Base-by-base conservation (phyloP, 1,140 invertebrate genomes). In the Antheraea pernyi region DNA sequence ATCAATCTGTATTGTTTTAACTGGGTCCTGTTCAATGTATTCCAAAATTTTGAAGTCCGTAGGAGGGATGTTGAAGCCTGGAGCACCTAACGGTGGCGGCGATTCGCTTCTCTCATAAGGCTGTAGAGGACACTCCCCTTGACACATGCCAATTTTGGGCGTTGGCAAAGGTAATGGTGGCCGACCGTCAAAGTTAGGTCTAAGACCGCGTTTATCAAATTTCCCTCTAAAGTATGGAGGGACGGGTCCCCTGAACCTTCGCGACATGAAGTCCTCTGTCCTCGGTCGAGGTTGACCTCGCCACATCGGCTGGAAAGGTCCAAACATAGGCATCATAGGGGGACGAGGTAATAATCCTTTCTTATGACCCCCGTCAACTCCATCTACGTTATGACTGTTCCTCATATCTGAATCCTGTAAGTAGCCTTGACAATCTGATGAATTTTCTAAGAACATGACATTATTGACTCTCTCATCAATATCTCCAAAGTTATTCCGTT, bases 1-100 rank as follows among this genome's bases (percentile, higher is more conserved):
- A 84, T 98, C 97, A 67, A 99, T 98, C 53, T 95, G 95, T 36
- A 98, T 98, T n/a, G 95, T 95, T 71, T 95, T 95, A 75, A 95
- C 95, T 0, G 94, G 94, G 78, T 96, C 95, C 67, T 94, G 92
- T 36, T 94, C 91, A 11, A 95, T 95, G 64, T 94, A 94, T 19
- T 96, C 94, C 3, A 96, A 67, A 0, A 95, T 78, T 74, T 89
- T 88, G 13, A 90, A 88, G 85, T 95, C 94, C 0, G 94, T 93
- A 1, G 91, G 86, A 5, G 94, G 94, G 71, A 94, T 93, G 46
- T 85, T 76, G 46, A 81, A 77, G 0, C 82, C 83, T 0, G 83
- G 78, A 19, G 83, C 76, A 22, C 92, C 92, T 19, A 92, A 76
- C 1, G 88, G 86, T 4, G 89, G 91, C 2, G 90, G 90, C 0